phyloP scores from a whole-genome alignment of 2,797 vertebrate species.

The Clamator glandarius region DNA sequence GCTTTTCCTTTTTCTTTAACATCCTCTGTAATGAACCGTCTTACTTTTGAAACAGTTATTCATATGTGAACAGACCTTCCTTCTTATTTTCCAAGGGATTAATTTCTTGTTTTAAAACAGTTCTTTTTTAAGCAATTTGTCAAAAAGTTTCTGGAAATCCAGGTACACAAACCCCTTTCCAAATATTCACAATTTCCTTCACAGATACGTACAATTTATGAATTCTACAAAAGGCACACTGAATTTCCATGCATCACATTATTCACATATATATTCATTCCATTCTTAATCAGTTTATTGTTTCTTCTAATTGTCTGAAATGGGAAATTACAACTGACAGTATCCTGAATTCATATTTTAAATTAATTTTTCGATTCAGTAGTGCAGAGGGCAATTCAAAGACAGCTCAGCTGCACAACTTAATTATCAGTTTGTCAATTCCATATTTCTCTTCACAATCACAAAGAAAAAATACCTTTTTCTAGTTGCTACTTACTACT shows the following conservation, averaged over 20 bases:
- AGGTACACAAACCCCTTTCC: neutral
- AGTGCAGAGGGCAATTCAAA: neutral
- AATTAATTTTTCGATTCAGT: neutral
- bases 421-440: neutral
- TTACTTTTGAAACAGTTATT: neutral
- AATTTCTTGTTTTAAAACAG: neutral
- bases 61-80: neutral
- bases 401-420: neutral
- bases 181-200: neutral
- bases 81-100: neutral
- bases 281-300: neutral
- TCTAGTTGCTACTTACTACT: neutral
- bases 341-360: neutral
- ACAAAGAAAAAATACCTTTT: neutral
- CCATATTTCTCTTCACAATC: neutral
- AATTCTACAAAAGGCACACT: neutral
- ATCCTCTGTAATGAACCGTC: neutral
- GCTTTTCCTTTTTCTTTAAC: neutral
- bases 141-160: neutral
- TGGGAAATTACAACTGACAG: neutral
- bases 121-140: neutral
- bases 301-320: neutral
- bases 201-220: fast-evolving
- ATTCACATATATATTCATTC: neutral
- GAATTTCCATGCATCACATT: neutral